Conservation (phyloP, 2,113 vertebrate genomes). For the Cygnus buccinator region DNA sequence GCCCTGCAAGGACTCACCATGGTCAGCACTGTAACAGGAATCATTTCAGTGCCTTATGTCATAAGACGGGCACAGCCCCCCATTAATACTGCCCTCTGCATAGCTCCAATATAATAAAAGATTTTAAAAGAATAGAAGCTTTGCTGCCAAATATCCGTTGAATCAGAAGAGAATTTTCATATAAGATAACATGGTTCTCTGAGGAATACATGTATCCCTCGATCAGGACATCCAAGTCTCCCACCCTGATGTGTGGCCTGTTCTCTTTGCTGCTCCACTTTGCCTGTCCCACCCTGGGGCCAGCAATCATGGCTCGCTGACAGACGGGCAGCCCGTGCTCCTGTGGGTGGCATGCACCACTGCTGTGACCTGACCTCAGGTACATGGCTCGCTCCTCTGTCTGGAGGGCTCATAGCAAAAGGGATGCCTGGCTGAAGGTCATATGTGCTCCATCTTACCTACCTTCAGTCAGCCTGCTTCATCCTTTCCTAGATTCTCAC, state of each 20-base stretch:
- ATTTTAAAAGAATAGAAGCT: neutral
- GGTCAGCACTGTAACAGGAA: neutral
- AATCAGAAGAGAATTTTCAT: neutral
- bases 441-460: neutral
- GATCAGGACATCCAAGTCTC: neutral
- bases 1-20: neutral
- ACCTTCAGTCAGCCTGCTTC: neutral
- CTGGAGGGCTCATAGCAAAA: neutral
- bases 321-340: neutral
- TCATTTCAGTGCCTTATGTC: neutral
- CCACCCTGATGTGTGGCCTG: no score
- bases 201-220: neutral
- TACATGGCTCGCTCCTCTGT: neutral
- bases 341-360: neutral
- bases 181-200: neutral
- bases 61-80: accelerated
- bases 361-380: neutral
- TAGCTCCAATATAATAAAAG: neutral
- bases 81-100: neutral
- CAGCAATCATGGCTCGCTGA: neutral
- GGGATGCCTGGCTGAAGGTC: neutral
- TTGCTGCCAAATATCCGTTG: neutral
- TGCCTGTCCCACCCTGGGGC: neutral
- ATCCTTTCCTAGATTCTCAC: neutral
- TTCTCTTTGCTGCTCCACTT: neutral